These are phyloP conservation scores for Alaudala cheleensis DNA, from an alignment of 2,113 vertebrate species.

Conservation along the genomic window DNA sequence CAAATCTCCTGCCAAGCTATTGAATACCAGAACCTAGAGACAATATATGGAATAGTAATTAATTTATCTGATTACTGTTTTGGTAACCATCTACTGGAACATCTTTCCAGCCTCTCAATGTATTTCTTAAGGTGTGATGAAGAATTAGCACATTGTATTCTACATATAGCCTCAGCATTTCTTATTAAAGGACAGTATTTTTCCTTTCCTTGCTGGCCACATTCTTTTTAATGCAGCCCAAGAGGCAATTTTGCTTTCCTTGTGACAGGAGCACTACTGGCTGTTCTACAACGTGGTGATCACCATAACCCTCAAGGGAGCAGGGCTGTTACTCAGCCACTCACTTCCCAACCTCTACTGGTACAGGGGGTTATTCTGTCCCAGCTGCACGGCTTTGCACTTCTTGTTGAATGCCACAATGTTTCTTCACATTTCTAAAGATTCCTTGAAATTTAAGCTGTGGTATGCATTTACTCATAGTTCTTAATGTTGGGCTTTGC, in stretches of 20 bases:
- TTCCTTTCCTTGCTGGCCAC: background rate
- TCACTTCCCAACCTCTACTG: background rate
- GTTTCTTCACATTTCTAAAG: background rate
- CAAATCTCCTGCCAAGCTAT: background rate
- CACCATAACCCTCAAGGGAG: background rate
- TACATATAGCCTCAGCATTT: background rate
- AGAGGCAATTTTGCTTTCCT: background rate
- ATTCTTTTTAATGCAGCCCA: background rate
- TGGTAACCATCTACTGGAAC: background rate
- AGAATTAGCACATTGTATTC: background rate
- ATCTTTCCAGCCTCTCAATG: background rate
- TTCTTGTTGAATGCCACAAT: background rate
- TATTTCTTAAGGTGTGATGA: background rate
- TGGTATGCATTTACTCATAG: background rate
- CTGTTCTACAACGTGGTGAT: background rate
- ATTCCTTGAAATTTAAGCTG: background rate
- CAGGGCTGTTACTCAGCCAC: background rate
- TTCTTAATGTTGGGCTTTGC: background rate
- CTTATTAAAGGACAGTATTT: background rate
- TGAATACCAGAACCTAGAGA: background rate
- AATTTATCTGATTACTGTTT: background rate
- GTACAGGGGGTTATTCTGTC: background rate
- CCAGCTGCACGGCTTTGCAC: background rate
- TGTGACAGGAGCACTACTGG: background rate
- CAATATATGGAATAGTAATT: background rate